Evolutionary conservation across 2,797 vertebrate genomes (phyloP), one percentile per base, ranked within the genome.

Genomic region (Ceyx erithaca): DNA sequence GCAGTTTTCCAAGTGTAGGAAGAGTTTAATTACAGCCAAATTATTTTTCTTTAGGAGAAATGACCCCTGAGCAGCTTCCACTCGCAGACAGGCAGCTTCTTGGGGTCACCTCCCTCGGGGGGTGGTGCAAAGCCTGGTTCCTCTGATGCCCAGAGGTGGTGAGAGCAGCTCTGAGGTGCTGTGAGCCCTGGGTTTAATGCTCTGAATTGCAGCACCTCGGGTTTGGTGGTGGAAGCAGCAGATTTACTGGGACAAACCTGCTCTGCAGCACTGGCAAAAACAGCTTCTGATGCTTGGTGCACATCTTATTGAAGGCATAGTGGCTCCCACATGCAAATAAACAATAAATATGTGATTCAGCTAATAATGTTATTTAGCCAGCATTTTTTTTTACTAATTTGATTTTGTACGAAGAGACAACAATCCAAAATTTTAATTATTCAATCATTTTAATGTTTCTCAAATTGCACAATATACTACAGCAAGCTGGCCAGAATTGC

Each of bases 61-160:
- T 0, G 30, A 1, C 17, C 8, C 10, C 15, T 2, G 43, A 4
- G 1, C 21, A 17, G 8, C 40, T 23, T 21, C 1, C 4, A 9
- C 4, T 2, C 0, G 28, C 2, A 54, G 57, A 3, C 12, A 10
- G 12, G 7, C 41, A 5, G 57, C 20, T n/a, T 30, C 9, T 4
- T 9, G 1, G 3, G 2, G 41, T 4, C 6, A 4, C 5, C 22
- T 25, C 49, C n/a, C 9, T 1, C 0, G 4, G 12, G 1, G 31
- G 49, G 2, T 23, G 2, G 63, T 35, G 35, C 35, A 35, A 12
- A 25, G 46, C 49, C 7, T 1, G 22, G 16, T 3, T 22, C 25
- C 63, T 21, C 9, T 4, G 22, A 2, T 5, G 31, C 16, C 1
- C 40, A 0, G 49, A 51, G 1, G 4, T 1, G n/a, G 18, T 1